phyloP scores from a whole-genome alignment of 1,140 invertebrate species.

The Amyelois transitella region DNA sequence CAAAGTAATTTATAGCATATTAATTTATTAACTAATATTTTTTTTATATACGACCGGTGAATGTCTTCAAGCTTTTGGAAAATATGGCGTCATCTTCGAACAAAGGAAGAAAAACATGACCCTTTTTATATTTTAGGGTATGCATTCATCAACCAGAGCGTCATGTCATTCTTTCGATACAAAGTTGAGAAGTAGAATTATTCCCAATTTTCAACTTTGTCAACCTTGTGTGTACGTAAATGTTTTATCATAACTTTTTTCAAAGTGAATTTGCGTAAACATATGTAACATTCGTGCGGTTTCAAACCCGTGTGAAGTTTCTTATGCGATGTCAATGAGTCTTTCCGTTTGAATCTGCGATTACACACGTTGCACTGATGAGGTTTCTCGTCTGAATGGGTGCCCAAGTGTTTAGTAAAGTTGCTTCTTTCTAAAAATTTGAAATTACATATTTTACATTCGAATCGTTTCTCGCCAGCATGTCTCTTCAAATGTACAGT shows the following conservation, averaged over 20 bases:
- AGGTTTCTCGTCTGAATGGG: conserved; percentile 27
- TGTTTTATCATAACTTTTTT: not conserved
- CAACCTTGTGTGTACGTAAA: not conserved
- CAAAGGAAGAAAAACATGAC: too few relatives aligned
- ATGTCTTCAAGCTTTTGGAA: too few relatives aligned
- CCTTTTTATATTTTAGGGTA: too few relatives aligned
- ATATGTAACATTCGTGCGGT: not conserved
- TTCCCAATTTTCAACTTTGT: not conserved
- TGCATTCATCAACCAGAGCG: too few relatives aligned
- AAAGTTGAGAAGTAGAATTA: too few relatives aligned
- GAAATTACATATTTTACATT: conserved; percentile 75
- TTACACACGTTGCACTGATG: not conserved
- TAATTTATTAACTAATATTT: too few relatives aligned
- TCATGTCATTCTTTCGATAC: too few relatives aligned
- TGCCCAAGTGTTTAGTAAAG: conserved; percentile 29
- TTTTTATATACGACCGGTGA: too few relatives aligned
- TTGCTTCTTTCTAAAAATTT: conserved; percentile 63
- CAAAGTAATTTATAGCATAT: too few relatives aligned
- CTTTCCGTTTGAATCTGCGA: not conserved
- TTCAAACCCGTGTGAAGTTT: not conserved
- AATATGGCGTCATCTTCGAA: too few relatives aligned
- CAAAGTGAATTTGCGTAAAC: not conserved
- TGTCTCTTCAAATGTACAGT: conserved; percentile 52
- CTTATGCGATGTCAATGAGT: not conserved
- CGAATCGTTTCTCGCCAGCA: conserved; percentile 80